phyloP scores from a whole-genome alignment of 2,888 invertebrate species.

The Melinaea marsaeus region DNA sequence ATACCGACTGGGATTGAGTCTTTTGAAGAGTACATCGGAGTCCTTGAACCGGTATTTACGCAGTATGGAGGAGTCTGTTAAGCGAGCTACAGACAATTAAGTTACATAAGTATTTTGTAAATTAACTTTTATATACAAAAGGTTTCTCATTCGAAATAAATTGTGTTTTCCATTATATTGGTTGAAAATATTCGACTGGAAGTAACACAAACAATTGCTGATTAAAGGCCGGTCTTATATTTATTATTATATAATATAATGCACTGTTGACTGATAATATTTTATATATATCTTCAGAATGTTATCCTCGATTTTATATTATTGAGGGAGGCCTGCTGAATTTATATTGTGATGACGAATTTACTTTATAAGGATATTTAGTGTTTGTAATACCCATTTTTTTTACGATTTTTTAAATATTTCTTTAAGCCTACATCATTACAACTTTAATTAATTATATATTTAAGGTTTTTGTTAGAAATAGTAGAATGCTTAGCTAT shows the following conservation, averaged over 20 bases:
- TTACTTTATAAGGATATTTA: conserved; percentile 19
- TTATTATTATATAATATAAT: too few relatives aligned
- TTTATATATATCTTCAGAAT: conserved; percentile 68
- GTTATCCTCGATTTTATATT: conserved; percentile 58
- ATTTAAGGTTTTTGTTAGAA: not conserved
- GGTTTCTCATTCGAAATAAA: too few relatives aligned
- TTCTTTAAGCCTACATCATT: not conserved
- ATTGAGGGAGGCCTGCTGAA: conserved; percentile 74
- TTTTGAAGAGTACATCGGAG: conserved; percentile 82
- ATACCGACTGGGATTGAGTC: conserved; percentile 81
- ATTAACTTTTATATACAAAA: not conserved
- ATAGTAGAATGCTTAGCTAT: not conserved
- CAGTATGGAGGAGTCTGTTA: conserved; percentile 67
- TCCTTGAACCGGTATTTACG: conserved; percentile 81
- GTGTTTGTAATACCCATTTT: conserved; percentile 13
- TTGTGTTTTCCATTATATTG: too few relatives aligned
- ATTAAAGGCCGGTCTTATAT: too few relatives aligned
- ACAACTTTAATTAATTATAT: conserved; percentile 2
- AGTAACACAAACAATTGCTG: too few relatives aligned
- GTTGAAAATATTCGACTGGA: too few relatives aligned
- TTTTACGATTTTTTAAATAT: not conserved
- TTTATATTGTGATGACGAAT: conserved; percentile 62
- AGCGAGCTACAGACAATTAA: conserved; percentile 3
- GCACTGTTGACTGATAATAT: not conserved
- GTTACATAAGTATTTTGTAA: not conserved